phyloP scores from a whole-genome alignment of 2,113 vertebrate species.

The Pogona vitticeps region DNA sequence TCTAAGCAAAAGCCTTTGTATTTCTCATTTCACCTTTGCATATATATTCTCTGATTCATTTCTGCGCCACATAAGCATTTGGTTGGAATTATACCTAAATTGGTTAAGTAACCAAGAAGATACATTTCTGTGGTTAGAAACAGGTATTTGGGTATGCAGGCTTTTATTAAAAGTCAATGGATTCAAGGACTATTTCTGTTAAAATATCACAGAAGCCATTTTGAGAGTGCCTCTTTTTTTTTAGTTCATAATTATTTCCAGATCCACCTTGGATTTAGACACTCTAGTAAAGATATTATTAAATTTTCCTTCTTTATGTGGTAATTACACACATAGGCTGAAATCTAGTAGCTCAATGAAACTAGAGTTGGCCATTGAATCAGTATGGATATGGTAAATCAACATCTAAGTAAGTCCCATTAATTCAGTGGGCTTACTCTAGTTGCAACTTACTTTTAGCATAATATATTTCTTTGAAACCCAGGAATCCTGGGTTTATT shows the following conservation, averaged over 20 bases:
- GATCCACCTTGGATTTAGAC: neutral
- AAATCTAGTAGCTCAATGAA: neutral
- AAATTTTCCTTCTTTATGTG: neutral
- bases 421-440: no score
- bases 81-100: neutral
- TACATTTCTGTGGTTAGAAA: neutral
- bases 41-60: neutral
- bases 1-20: neutral
- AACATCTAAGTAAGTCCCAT: no score
- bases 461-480: no score
- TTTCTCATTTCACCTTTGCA: neutral
- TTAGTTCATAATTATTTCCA: neutral
- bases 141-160: neutral
- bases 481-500: no score
- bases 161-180: slow-evolving; percentile 1
- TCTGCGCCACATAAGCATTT: neutral
- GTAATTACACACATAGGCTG: neutral
- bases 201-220: neutral
- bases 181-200: neutral
- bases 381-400: no score
- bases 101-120: neutral
- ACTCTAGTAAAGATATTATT: neutral
- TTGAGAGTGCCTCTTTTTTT: neutral
- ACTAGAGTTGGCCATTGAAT: no score
- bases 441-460: no score